Base-by-base conservation (phyloP, 2,113 vertebrate species). In the Mus musculus region DNA sequence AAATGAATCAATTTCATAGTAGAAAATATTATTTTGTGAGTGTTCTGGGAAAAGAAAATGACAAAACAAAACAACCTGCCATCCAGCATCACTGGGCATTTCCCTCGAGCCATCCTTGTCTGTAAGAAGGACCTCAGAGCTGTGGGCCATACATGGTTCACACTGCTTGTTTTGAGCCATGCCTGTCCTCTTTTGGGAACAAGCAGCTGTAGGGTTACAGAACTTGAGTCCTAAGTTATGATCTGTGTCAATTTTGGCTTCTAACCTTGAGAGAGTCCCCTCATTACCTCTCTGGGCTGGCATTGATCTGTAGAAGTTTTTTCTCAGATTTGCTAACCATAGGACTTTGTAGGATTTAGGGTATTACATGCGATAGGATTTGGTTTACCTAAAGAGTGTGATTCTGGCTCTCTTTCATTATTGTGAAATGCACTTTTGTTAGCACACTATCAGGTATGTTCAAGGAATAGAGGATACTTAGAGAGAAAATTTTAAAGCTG, bases 381-480 rank as follows among this genome's bases (percentile, higher is more conserved):
- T 26, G 93, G 65, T 94, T 96, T 85, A 4, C 54, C 81, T 73
- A n/a, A 46, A n/a, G 10, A 6, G 0, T 88, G 13, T 89, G 22
- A 71, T 89, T 96, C 26, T 56, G 42, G 7, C 67, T 94, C 33
- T 11, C 71, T 52, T 90, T 95, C 71, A 61, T 92, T 30, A 77
- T 26, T 28, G 36, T 93, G 81, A 94, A 93, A 92, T 54, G 24
- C 20, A 65, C 67, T 91, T 88, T 94, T 93, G 88, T 73, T 86
- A 88, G 42, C 36, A 85, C 1, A 63, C n/a, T 90, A 63, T 90
- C 42, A 87, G 63, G 92, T 93, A 30, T 22, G 4, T 65, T 93
- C 39, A 89, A 82, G 72, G 95, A 97, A 81, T 59, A 28, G 2
- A 84, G 78, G n/a, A 63, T 30, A 80, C 96, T 93, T 65, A 72